These are phyloP conservation scores for Dufourea novaeangliae DNA, from an alignment of 1,140 invertebrate genomes.

Conservation along the genomic window DNA sequence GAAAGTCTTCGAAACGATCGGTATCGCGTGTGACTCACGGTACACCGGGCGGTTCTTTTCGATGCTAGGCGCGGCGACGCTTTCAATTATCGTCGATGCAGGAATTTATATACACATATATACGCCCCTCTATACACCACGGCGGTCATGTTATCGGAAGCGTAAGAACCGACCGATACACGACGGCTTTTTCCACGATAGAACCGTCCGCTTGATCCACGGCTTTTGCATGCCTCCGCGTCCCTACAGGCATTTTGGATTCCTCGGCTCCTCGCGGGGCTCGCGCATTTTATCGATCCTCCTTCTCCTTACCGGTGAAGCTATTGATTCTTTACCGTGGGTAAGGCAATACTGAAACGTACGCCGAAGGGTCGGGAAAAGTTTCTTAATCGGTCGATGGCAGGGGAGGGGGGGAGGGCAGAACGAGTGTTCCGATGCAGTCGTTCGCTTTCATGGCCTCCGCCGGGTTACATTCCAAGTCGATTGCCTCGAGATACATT, in stretches of 20 bases:
- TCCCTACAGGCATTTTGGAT: neutral
- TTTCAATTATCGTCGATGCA: slow-evolving; percentile 47
- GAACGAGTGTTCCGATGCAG: neutral
- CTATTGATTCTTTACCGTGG: neutral
- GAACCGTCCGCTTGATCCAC: too few relatives aligned
- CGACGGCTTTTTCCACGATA: neutral
- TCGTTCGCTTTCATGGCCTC: neutral
- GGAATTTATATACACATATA: slow-evolving; percentile 37
- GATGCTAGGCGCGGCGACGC: slow-evolving; percentile 26
- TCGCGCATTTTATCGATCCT: neutral
- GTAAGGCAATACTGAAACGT: neutral
- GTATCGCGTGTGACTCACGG: slow-evolving; percentile 42
- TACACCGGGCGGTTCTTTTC: slow-evolving; percentile 25
- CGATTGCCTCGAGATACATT: neutral
- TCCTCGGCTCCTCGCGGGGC: neutral
- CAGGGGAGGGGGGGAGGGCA: too few relatives aligned
- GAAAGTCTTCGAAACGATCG: slow-evolving; percentile 33
- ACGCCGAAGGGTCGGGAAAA: neutral
- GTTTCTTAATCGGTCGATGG: neutral
- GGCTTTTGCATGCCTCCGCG: slow-evolving; percentile 15
- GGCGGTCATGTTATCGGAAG: neutral
- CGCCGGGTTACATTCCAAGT: neutral
- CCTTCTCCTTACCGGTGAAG: too few relatives aligned
- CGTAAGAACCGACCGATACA: neutral
- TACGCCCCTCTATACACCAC: too few relatives aligned